A percentile compares a stretch with the other conserved stretches of the same genome.
Evolutionary conservation across 2,113 vertebrate genomes (phyloP).

Genomic region (Dascyllus trimaculatus): DNA sequence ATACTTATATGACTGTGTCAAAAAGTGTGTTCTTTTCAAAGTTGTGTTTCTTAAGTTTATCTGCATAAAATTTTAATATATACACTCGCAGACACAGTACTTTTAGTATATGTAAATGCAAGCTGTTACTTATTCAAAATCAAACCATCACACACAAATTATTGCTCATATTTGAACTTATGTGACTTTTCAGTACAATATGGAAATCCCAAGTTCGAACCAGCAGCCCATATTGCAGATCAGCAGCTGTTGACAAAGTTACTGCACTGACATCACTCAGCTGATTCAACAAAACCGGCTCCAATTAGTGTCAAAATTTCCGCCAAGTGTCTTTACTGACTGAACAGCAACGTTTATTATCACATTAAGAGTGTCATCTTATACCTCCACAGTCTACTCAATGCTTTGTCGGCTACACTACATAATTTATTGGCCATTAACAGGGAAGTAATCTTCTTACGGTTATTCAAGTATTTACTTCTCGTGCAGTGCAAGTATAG

Average conservation of each 20-base stretch:
- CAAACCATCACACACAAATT: not conserved
- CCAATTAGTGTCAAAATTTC: slow-evolving; percentile 23
- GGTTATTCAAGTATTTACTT: not conserved
- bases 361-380: not conserved
- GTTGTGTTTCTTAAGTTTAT: too few species aligned
- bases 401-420: slow-evolving; percentile 9
- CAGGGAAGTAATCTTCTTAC: slow-evolving; percentile 1
- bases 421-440: slow-evolving; percentile 25
- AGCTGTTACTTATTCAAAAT: not conserved
- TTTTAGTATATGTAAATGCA: not conserved
- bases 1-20: not conserved
- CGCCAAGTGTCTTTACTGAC: slow-evolving; percentile 12
- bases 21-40: not conserved
- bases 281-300: slow-evolving; percentile 15
- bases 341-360: slow-evolving; percentile 24
- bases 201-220: not conserved
- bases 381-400: not conserved
- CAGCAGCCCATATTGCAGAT: not conserved
- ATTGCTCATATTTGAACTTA: not conserved
- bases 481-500: slow-evolving; percentile 4
- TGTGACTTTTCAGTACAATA: not conserved
- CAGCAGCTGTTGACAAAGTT: slow-evolving; percentile 2
- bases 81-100: not conserved
- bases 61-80: not conserved
- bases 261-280: not conserved